Evolutionary conservation across 2,797 vertebrate genomes (phyloP), one percentile per base, ranked within the genome.

Genomic region (Salarias fasciatus): DNA sequence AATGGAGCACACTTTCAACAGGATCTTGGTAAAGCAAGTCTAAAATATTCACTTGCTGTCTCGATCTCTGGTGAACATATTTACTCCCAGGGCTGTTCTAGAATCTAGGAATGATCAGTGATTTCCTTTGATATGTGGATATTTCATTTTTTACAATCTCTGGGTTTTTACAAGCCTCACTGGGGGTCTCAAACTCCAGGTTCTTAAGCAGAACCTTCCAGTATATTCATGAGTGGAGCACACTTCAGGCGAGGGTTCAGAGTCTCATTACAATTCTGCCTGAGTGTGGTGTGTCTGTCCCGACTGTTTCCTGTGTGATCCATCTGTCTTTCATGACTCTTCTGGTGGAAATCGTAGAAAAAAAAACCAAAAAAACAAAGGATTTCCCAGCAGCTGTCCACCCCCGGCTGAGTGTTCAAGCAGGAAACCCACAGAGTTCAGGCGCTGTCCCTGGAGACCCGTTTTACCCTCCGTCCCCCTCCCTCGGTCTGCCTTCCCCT

Each of bases 381-480:
- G 45, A n/a, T 63, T 69, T 56, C 37, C 49, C 44, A 35, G 51
- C 40, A 52, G 74, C 37, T 74, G 52, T 37, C 53, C 51, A 47
- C 28, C 35, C 45, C 46, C 8, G 8, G 35, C 15, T 37, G 65
- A 77, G 45, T 43, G 28, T 64, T 80, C 72, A 45, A 72, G 55
- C 44, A 53, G 66, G 55, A 55, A 69, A 45, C 46, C 58, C 12
- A 36, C 50, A 38, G 47, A 74, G 63, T 70, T 63, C 48, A 64
- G 24, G 8, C 7, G 60, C 11, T 7, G 6, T 69, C 76, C 79
- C 72, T 2, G 18, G 71, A 70, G 62, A 74, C 47, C 44, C 47
- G 36, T 67, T 66, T 54, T 11, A 13, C 11, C 9, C 4, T 18
- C 41, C 11, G 24, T 36, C 6, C 3, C 33, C 15, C 18, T 50